phyloP scores from a whole-genome alignment of 2,797 vertebrate genomes.

The Potorous gilbertii region DNA sequence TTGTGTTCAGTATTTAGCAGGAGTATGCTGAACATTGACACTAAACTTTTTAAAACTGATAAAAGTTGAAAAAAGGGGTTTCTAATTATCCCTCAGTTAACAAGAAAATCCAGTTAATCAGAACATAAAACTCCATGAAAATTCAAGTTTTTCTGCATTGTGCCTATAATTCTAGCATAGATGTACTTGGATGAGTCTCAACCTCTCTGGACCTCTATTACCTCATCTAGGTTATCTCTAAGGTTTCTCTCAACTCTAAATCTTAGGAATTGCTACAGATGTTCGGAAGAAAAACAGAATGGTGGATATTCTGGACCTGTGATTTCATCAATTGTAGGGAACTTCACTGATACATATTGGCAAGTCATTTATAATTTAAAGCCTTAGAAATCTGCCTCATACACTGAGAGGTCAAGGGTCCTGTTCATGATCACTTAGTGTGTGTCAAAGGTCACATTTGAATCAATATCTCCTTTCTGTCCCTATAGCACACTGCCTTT shows the following conservation, averaged over 20 bases:
- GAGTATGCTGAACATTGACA: not conserved
- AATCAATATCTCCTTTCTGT: not conserved
- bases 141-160: not conserved
- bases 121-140: not conserved
- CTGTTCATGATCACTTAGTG: not conserved
- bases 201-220: not conserved
- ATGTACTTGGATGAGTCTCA: not conserved
- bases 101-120: constrained; percentile 14
- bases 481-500: not conserved
- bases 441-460: not conserved
- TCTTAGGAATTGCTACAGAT: not conserved
- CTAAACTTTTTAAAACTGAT: not conserved
- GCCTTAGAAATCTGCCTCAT: not conserved
- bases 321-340: not conserved
- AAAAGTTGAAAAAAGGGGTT: not conserved
- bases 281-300: not conserved
- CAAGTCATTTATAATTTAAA: not conserved
- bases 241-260: not conserved
- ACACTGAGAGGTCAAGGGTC: not conserved
- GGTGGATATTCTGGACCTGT: not conserved
- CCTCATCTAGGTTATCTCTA: not conserved
- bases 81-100: not conserved
- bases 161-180: not conserved
- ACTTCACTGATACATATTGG: not conserved
- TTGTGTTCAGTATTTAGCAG: not conserved